Conservation (phyloP, 2,888 invertebrate genomes). For the Ichneumoninae sp. region DNA sequence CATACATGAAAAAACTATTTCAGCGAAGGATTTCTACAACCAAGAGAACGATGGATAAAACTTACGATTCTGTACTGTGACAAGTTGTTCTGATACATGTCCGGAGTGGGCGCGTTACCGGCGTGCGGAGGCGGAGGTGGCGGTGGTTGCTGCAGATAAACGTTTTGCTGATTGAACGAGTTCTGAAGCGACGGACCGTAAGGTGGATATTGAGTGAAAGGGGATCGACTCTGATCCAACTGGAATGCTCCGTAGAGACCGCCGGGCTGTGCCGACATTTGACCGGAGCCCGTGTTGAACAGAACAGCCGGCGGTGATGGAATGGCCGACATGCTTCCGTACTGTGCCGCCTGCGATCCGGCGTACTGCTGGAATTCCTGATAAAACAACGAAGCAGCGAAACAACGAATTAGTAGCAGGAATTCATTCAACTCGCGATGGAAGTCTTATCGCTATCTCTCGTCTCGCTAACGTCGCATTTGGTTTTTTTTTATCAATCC, state of each 20-base stretch:
- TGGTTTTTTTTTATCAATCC: background rate
- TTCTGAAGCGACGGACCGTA: conserved; percentile 88
- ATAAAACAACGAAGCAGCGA: conserved; percentile 59
- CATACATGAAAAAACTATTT: background rate
- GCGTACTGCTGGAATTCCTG: conserved; percentile 83
- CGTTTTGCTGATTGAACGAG: conserved; percentile 85
- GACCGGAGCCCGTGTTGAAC: conserved; percentile 90
- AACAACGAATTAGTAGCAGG: conserved; percentile 59
- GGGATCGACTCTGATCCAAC: conserved; percentile 90
- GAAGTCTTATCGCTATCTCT: background rate
- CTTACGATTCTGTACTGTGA: conserved; percentile 87
- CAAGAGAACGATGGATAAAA: conserved; percentile 46
- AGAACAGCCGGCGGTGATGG: conserved; percentile 94
- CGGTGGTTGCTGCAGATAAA: conserved; percentile 85
- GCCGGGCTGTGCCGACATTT: conserved; percentile 88
- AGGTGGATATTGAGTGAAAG: conserved; percentile 91
- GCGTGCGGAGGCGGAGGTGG: conserved; percentile 87
- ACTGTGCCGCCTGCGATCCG: conserved; percentile 86
- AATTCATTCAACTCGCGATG: conserved; percentile 43
- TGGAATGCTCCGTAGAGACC: conserved; percentile 94
- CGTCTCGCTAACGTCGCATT: background rate
- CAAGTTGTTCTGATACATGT: conserved; percentile 88
- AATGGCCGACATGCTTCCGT: conserved; percentile 92
- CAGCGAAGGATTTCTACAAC: background rate
- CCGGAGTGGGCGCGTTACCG: conserved; percentile 87